Percentiles rank a stretch among this genome's conserved stretches.
Evolutionary conservation across 2,888 invertebrate genomes (phyloP).

Genomic region (Pammene fasciana): DNA sequence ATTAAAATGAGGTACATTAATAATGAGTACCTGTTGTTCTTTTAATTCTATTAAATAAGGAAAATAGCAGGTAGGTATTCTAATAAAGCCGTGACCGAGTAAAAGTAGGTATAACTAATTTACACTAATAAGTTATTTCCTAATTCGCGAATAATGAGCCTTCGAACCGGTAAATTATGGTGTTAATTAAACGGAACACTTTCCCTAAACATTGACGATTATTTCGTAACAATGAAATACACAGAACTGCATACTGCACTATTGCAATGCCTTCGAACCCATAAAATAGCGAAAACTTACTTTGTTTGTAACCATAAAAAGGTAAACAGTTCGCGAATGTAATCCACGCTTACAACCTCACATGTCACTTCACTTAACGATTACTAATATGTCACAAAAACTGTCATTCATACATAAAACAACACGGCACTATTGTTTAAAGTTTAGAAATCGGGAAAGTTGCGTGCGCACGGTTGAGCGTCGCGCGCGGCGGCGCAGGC

Average conservation of each 20-base stretch:
- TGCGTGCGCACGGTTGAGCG: slow-evolving; percentile 57
- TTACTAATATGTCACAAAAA: slow-evolving; percentile 43
- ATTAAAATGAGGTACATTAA: no score
- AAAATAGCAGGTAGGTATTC: no score
- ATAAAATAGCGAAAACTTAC: slow-evolving; percentile 59
- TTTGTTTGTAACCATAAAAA: slow-evolving; percentile 65
- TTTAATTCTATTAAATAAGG: no score
- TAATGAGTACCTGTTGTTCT: no score
- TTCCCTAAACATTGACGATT: slow-evolving; percentile 13
- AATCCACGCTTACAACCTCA: slow-evolving; percentile 52
- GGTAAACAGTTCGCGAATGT: slow-evolving; percentile 59
- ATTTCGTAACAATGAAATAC: slow-evolving; percentile 28
- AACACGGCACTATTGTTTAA: slow-evolving; percentile 62
- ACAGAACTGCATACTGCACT: slow-evolving; percentile 33
- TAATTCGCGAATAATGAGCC: slow-evolving; percentile 22
- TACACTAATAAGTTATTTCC: neutral
- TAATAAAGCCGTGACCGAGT: neutral
- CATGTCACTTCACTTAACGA: slow-evolving; percentile 62
- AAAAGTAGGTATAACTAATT: slow-evolving; percentile 6
- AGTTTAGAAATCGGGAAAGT: slow-evolving; percentile 55
- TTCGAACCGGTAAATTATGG: slow-evolving; percentile 20
- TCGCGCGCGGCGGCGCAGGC: slow-evolving; percentile 57
- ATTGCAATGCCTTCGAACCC: slow-evolving; percentile 52
- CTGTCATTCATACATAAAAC: slow-evolving; percentile 45
- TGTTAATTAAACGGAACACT: slow-evolving; percentile 14